These are phyloP conservation scores for Philereme vetulata DNA, from an alignment of 2,888 invertebrate species.

Conservation along the genomic window DNA sequence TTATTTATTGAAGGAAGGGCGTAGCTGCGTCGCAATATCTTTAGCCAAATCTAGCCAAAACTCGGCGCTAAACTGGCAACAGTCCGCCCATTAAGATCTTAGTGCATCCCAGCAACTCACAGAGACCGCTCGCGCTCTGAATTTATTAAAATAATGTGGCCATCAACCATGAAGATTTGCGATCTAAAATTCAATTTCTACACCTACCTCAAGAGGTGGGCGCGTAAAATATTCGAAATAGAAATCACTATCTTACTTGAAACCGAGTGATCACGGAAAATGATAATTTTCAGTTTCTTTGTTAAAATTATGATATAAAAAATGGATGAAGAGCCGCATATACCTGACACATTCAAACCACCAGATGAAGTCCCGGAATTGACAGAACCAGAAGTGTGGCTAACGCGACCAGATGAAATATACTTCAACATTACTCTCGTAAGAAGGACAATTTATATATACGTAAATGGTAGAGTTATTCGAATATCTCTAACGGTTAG, in stretches of 20 bases:
- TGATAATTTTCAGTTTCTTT: background rate
- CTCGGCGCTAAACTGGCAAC: slow-evolving; percentile 7
- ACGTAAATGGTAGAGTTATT: background rate
- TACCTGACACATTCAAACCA: background rate
- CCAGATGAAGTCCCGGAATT: background rate
- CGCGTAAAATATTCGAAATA: slow-evolving; percentile 12
- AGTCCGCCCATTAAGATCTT: slow-evolving; percentile 1
- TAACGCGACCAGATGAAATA: background rate
- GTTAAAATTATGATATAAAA: slow-evolving; percentile 9
- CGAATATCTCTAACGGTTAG: slow-evolving; percentile 1
- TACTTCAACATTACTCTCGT: slow-evolving; percentile 1
- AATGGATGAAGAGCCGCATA: slow-evolving; percentile 1
- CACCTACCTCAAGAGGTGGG: slow-evolving; percentile 14
- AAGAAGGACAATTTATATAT: background rate
- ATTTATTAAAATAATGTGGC: background rate
- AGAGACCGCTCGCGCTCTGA: slow-evolving; percentile 7
- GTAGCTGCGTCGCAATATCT: too few species aligned
- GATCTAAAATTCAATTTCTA: slow-evolving; percentile 13
- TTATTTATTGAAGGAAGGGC: too few species aligned
- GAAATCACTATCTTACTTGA: slow-evolving; percentile 4
- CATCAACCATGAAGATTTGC: slow-evolving; percentile 9
- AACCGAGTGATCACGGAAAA: background rate
- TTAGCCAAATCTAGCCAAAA: background rate
- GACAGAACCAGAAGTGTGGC: too few species aligned
- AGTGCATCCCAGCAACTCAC: slow-evolving; percentile 16